Evolutionary conservation across 2,888 invertebrate species (phyloP), one percentile per base, ranked within the genome.

Genomic region (Meloe dianella): DNA sequence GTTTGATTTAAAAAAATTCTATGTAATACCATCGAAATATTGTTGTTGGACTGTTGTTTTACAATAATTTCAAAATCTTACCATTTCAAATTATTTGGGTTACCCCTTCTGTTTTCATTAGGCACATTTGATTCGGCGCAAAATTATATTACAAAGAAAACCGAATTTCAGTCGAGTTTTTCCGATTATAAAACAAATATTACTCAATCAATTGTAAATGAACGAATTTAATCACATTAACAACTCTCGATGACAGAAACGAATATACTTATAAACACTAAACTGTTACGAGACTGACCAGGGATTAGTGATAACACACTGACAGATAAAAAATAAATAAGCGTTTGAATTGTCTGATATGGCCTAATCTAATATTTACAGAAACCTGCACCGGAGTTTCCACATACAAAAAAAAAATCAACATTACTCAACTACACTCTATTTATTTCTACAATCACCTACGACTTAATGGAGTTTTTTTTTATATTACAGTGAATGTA

Each of bases 71-170:
- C n/a, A n/a, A 60, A 60, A 64, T 61, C 71, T 54, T 69, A 73
- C 73, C 73, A 73, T 73, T 67, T 73, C 72, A 72, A 73, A 71
- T 64, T 54, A 58, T 65, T 67, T 68, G 68, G 61, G 60, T 63
- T 73, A 66, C 69, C 71, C 72, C 72, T 69, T 69, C 63, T 57
- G 57, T 30, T 61, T 17, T 54, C 68, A 62, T 62, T 54, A 65
- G 61, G 38, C 35, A 63, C 65, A 64, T 66, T 69, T 57, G 73
- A 68, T 70, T 71, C 65, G 70, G 63, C 65, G 68, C 71, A 64
- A 71, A 68, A 64, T 67, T 66, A 59, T n/a, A n/a, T n/a, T n/a
- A n/a, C n/a, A n/a, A 58, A 57, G 57, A 38, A 58, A 57, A 59
- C 29, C 59, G 54, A 63, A 29, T 54, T 63, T 24, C 41, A 57